Conservation (phyloP, 92 coral and sea anemone species). For the Parazoanthus atlanticus region DNA sequence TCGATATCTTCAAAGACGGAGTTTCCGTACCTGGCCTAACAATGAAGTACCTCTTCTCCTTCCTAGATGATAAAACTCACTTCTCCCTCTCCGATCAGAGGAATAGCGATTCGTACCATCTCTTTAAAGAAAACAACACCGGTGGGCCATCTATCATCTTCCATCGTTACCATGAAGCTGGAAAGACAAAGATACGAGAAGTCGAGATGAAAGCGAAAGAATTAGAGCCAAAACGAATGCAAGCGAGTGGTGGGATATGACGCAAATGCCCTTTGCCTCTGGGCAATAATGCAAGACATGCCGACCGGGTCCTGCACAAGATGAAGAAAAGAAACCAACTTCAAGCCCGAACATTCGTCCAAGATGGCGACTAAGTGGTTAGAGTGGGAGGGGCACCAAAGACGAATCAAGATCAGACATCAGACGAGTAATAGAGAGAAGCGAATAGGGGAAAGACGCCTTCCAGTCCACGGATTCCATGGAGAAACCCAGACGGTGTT, state of each 20-base stretch:
- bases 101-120: conserved; percentile 20
- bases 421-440: not conserved
- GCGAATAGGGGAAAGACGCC: not conserved
- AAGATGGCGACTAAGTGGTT: conserved; percentile 28
- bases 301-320: conserved; percentile 49
- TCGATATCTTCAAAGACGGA: conserved; percentile 56
- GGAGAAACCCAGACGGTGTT: no score
- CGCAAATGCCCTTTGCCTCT: conserved; percentile 40
- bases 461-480: no score
- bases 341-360: not conserved
- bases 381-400: conserved; percentile 31
- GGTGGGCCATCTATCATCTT: conserved; percentile 45
- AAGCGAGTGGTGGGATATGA: conserved; percentile 34
- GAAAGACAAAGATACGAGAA: not conserved
- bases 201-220: not conserved
- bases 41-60: conserved; percentile 41
- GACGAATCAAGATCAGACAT: conserved; percentile 3
- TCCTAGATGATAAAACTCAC: conserved; percentile 30
- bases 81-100: conserved; percentile 13
- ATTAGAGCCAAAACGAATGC: not conserved
- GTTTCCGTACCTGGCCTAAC: conserved; percentile 49
- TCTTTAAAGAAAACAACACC: conserved; percentile 34
- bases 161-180: conserved; percentile 34
- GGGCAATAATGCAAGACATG: conserved; percentile 47
- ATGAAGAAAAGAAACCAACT: not conserved